A percentile compares a stretch with the other conserved stretches of the same genome.
Conservation (phyloP, 2,888 invertebrate genomes). For the Cyaniris semiargus region DNA sequence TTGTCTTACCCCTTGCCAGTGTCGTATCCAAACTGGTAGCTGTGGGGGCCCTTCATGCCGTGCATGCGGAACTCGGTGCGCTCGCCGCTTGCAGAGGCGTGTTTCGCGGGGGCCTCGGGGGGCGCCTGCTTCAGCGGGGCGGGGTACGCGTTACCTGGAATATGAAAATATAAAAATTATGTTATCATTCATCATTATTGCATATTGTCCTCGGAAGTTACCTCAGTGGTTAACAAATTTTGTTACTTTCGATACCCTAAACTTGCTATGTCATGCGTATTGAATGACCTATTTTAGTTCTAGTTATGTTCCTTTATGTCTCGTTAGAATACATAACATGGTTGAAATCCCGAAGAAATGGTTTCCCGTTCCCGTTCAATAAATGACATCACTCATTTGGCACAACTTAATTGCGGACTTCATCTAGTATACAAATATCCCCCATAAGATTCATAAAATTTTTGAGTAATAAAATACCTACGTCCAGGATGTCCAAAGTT, state of each 20-base stretch:
- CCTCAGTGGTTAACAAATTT: too few species aligned
- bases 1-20: slow-evolving; percentile 88
- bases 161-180: not conserved
- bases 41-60: slow-evolving; percentile 89
- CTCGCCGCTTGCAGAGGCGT: slow-evolving; percentile 61
- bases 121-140: slow-evolving; percentile 53
- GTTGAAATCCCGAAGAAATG: too few species aligned
- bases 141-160: slow-evolving; percentile 56
- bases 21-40: slow-evolving; percentile 91
- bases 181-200: not conserved
- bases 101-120: slow-evolving; percentile 47
- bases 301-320: too few species aligned
- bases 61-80: slow-evolving; percentile 89
- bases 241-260: not conserved
- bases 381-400: too few species aligned
- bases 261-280: too few species aligned
- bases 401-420: too few species aligned
- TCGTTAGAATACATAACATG: too few species aligned
- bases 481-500: slow-evolving; percentile 64
- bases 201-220: too few species aligned
- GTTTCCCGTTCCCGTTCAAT: too few species aligned
- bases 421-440: not conserved
- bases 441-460: not conserved
- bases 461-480: slow-evolving; percentile 48
- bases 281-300: too few species aligned